Evolutionary conservation across 2,797 vertebrate genomes (phyloP).

Genomic region (Enteromius thamalakanensis): DNA sequence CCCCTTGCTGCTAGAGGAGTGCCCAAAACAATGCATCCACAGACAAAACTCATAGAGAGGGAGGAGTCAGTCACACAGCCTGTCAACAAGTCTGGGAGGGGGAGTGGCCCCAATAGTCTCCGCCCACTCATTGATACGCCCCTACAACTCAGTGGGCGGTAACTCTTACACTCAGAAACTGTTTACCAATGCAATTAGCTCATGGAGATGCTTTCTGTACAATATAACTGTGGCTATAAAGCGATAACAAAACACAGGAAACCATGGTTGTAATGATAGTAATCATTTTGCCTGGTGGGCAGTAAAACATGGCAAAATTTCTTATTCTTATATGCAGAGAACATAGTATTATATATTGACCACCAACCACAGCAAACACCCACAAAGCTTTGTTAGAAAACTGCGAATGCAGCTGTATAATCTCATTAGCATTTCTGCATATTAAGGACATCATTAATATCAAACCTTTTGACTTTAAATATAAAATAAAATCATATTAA

Average conservation of each 20-base stretch:
- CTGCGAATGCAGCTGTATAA: no score
- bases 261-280: background rate
- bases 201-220: background rate
- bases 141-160: background rate
- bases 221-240: background rate
- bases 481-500: background rate
- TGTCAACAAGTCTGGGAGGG: conserved; percentile 26
- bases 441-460: background rate
- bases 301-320: background rate
- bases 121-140: conserved; percentile 33
- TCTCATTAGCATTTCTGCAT: background rate
- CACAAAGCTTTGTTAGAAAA: background rate
- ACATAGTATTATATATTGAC: background rate
- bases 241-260: conserved; percentile 2
- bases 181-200: conserved; percentile 32
- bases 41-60: conserved; percentile 38
- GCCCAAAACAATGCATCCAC: conserved; percentile 66
- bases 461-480: background rate
- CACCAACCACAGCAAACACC: no score
- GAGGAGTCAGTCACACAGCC: conserved; percentile 22
- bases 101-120: conserved; percentile 1
- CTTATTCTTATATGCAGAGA: background rate
- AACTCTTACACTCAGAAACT: conserved; percentile 3
- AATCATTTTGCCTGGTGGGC: no score
- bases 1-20: conserved; percentile 45